These are phyloP conservation scores for Cinclus cinclus DNA, from an alignment of 2,113 vertebrate genomes.

Conservation along the genomic window DNA sequence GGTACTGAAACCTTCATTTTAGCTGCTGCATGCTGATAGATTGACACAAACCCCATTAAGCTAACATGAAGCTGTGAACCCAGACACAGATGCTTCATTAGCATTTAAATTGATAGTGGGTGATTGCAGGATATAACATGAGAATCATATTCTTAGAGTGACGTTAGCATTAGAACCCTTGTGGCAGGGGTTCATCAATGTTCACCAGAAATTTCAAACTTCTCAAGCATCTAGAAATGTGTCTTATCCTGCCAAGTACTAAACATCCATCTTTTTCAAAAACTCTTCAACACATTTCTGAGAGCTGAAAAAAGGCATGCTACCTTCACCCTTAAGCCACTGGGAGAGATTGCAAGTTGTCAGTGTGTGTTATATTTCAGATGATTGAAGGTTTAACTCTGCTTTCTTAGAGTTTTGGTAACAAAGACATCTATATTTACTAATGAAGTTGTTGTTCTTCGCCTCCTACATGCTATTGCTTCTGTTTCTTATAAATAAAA, in stretches of 20 bases:
- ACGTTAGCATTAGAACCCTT: not conserved
- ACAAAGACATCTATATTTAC: constrained; percentile 3
- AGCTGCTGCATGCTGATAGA: not conserved
- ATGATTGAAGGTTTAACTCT: not conserved
- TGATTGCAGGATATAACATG: not conserved
- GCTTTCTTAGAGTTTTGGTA: not conserved
- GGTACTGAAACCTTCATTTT: not conserved
- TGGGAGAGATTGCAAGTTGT: not conserved
- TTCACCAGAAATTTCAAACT: not conserved
- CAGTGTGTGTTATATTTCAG: not conserved
- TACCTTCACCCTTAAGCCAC: not conserved
- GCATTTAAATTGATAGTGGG: not conserved
- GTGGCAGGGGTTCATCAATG: rapidly evolving
- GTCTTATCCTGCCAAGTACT: not conserved
- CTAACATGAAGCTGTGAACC: not conserved
- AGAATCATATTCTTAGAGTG: not conserved
- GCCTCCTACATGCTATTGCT: not conserved
- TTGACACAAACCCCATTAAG: not conserved
- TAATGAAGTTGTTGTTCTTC: not conserved
- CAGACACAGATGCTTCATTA: not conserved
- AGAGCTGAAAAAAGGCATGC: not conserved
- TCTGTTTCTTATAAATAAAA: not conserved
- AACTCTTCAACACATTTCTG: not conserved
- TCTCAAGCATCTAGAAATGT: not conserved
- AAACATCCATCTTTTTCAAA: not conserved